Evolutionary conservation across 2,797 vertebrate species (phyloP).

Genomic region (Coilia nasus): DNA sequence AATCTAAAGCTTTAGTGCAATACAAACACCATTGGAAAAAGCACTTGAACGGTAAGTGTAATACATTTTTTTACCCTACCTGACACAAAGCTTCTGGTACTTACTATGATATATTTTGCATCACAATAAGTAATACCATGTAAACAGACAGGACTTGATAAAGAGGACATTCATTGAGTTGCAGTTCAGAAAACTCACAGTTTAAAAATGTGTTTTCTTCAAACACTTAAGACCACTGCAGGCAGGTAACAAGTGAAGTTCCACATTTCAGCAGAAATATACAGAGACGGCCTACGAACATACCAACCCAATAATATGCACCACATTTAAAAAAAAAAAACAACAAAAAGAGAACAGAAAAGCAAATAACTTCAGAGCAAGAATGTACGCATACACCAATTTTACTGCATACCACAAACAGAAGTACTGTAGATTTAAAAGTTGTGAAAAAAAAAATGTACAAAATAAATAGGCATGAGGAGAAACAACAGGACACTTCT

Average conservation of each 20-base stretch:
- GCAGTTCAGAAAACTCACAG: conserved; percentile 55
- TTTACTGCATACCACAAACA: conserved; percentile 57
- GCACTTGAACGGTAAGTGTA: conserved; percentile 55
- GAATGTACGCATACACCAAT: conserved; percentile 33
- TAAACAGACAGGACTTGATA: conserved; percentile 60
- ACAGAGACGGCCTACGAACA: conserved; percentile 58
- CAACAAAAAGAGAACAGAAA: conserved; percentile 24
- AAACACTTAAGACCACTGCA: conserved; percentile 64
- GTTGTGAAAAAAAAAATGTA: conserved; percentile 61
- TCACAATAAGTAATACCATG: conserved; percentile 59
- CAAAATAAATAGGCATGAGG: conserved; percentile 81
- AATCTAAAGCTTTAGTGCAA: conserved; percentile 70
- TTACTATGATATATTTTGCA: conserved; percentile 47
- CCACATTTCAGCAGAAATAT: conserved; percentile 44
- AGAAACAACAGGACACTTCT: conserved; percentile 62
- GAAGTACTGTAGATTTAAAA: conserved; percentile 45
- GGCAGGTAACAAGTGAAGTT: conserved; percentile 52
- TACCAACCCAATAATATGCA: conserved; percentile 38
- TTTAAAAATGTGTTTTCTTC: conserved; percentile 57
- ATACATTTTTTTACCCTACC: conserved; percentile 41
- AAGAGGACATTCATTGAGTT: conserved; percentile 55
- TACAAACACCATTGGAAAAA: conserved; percentile 59
- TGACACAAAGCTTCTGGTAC: conserved; percentile 48
- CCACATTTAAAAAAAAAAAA: conserved; percentile 32
- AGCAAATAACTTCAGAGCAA: conserved; percentile 28